Evolutionary conservation across 2,113 vertebrate genomes (phyloP).

Genomic region (Atherinomorus stipes): DNA sequence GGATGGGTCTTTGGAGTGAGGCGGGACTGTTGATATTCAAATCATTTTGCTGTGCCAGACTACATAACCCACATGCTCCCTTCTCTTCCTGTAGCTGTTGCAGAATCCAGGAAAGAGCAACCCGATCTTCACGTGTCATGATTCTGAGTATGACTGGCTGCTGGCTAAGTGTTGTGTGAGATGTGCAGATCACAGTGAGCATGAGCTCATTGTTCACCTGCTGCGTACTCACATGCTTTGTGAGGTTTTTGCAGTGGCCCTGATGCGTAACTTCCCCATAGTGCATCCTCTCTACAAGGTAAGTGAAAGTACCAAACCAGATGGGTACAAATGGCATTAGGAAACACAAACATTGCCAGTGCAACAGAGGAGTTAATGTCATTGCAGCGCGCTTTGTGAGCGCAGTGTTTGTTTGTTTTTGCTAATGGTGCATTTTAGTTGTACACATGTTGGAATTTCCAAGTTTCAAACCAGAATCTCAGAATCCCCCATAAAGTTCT

Average conservation of each 20-base stretch:
- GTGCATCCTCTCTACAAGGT: slow-evolving; percentile 85
- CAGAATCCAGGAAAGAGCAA: slow-evolving; percentile 60
- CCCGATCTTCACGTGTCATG: slow-evolving; percentile 81
- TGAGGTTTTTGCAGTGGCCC: slow-evolving; percentile 81
- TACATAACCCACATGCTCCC: background rate
- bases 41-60: no score
- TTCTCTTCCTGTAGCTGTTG: slow-evolving; percentile 52
- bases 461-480: no score
- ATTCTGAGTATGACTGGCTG: slow-evolving; percentile 79
- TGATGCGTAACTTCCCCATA: slow-evolving; percentile 78
- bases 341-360: no score
- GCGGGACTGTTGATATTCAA: no score
- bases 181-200: slow-evolving; percentile 79
- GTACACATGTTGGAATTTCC: no score
- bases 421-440: no score
- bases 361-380: no score
- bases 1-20: no score
- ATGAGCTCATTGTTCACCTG: slow-evolving; percentile 79
- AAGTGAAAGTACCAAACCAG: background rate
- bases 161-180: slow-evolving; percentile 82
- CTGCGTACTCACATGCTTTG: slow-evolving; percentile 82
- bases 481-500: no score
- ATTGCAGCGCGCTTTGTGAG: no score
- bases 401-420: no score
- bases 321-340: no score